phyloP scores from a whole-genome alignment of 2,113 vertebrate genomes.

The Phaethon lepturus region DNA sequence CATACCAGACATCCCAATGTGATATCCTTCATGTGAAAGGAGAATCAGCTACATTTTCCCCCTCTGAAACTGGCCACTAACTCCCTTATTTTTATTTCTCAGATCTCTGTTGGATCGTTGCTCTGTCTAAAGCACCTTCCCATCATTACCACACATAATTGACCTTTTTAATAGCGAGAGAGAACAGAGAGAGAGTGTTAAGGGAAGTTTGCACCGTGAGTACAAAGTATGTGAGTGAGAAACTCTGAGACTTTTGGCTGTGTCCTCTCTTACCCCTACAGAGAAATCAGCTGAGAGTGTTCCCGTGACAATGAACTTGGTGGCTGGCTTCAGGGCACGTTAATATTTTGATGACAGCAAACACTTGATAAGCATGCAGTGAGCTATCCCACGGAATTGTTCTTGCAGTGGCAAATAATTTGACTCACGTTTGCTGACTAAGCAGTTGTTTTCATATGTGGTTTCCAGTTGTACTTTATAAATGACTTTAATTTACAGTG shows the following conservation, averaged over 20 bases:
- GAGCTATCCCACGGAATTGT: slow-evolving; percentile 5
- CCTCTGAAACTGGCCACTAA: background rate
- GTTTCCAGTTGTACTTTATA: slow-evolving; percentile 80
- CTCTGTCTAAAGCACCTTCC: background rate
- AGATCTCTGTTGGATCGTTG: background rate
- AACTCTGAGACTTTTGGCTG: background rate
- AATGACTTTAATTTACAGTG: slow-evolving; percentile 93
- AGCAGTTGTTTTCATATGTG: slow-evolving; percentile 17
- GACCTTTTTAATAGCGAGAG: background rate
- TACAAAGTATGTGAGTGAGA: no score
- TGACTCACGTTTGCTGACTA: slow-evolving; percentile 67
- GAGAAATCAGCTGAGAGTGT: background rate
- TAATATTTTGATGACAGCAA: background rate
- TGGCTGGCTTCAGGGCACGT: background rate
- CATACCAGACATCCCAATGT: background rate
- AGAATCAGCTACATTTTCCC: background rate
- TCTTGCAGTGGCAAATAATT: slow-evolving; percentile 39
- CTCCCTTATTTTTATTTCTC: background rate
- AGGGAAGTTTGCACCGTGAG: background rate
- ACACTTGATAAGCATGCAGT: background rate
- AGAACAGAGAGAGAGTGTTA: background rate
- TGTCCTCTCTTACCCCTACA: background rate
- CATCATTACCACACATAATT: background rate
- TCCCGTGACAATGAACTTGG: background rate
- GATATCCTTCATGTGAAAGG: background rate